Evolutionary conservation across 1,140 invertebrate species (phyloP).

Genomic region (Meloidogyne hapla): DNA sequence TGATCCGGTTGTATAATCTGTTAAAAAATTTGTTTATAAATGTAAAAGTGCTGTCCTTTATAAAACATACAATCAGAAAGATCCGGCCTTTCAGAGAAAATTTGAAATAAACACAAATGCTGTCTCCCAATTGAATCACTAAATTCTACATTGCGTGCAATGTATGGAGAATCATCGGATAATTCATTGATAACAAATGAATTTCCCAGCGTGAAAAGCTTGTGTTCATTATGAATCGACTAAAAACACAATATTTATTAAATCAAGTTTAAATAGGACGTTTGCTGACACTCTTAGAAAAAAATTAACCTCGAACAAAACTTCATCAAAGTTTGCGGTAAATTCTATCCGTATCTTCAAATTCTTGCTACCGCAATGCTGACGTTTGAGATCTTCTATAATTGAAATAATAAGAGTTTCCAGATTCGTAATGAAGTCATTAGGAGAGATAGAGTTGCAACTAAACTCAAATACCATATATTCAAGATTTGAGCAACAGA

Average conservation of each 20-base stretch:
- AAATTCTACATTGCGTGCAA: not conserved
- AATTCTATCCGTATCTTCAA: not conserved
- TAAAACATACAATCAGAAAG: not conserved
- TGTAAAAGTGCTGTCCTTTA: too few species aligned
- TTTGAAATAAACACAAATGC: not conserved
- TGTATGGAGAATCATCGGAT: not conserved
- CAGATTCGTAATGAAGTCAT: not conserved
- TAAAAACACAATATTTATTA: not conserved
- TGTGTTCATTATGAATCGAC: not conserved
- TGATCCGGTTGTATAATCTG: too few species aligned
- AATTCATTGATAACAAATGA: not conserved
- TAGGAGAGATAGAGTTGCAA: not conserved
- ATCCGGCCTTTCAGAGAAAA: not conserved
- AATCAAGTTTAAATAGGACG: too few species aligned
- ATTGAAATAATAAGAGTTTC: not conserved
- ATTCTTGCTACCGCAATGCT: not conserved
- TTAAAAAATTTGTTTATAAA: too few species aligned
- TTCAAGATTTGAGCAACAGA: not conserved
- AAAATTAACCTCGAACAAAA: not conserved
- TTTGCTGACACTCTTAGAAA: not conserved
- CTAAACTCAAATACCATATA: not conserved
- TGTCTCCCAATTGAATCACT: not conserved
- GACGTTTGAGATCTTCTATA: not conserved
- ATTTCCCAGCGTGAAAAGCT: not conserved
- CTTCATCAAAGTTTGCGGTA: not conserved